Percentiles rank a stretch among this genome's conserved stretches.
These are phyloP conservation scores for Calliopum simillimum DNA, from an alignment of 2,888 invertebrate species.

Conservation along the genomic window DNA sequence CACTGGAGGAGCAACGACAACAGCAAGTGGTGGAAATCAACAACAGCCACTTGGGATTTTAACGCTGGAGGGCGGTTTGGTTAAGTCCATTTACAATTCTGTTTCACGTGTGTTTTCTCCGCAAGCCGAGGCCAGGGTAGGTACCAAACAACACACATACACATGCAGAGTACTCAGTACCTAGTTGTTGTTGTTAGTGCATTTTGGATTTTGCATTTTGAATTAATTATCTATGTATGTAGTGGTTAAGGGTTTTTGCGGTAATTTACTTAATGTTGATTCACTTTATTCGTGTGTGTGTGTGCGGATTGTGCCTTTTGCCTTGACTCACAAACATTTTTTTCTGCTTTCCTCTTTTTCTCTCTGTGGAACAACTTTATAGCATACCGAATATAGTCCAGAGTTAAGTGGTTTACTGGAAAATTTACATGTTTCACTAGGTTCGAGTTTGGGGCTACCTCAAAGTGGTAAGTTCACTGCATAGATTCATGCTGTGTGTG, in stretches of 20 bases:
- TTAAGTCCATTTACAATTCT: slow-evolving; percentile 69
- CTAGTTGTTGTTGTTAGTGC: neutral
- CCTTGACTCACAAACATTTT: slow-evolving; percentile 46
- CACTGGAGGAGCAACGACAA: slow-evolving; percentile 1
- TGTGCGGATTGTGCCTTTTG: slow-evolving; percentile 53
- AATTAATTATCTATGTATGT: slow-evolving; percentile 26
- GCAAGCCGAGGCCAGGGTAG: slow-evolving; percentile 62
- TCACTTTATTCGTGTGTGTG: slow-evolving; percentile 41
- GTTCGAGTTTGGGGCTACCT: slow-evolving; percentile 65
- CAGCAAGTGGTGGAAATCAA: slow-evolving; percentile 38
- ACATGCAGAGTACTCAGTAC: neutral
- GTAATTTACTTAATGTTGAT: slow-evolving; percentile 37
- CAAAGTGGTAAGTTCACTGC: slow-evolving; percentile 60
- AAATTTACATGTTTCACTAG: slow-evolving; percentile 65
- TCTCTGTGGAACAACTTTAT: slow-evolving; percentile 29
- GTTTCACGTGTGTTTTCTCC: slow-evolving; percentile 67
- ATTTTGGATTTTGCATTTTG: neutral
- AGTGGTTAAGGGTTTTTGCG: slow-evolving; percentile 37
- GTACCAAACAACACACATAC: too few relatives aligned
- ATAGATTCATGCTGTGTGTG: neutral
- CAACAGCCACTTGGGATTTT: slow-evolving; percentile 65
- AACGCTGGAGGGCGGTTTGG: slow-evolving; percentile 67
- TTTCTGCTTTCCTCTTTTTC: slow-evolving; percentile 33
- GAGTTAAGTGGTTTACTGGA: slow-evolving; percentile 65
- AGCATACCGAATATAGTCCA: slow-evolving; percentile 65